These are phyloP conservation scores for Isaurus tuberculatus DNA, from an alignment of 92 coral and sea anemone genomes.

Conservation along the genomic window DNA sequence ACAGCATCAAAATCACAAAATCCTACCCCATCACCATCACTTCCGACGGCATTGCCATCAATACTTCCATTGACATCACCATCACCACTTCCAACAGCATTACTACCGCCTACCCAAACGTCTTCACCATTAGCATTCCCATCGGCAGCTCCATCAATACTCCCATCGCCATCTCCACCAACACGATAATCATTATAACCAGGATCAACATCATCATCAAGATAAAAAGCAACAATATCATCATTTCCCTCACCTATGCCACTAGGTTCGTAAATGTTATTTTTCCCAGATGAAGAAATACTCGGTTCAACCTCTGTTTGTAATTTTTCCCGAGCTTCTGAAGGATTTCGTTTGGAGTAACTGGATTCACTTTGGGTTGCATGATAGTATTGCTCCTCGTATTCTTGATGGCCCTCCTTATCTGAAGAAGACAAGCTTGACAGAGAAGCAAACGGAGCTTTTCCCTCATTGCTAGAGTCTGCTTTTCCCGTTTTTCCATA, in stretches of 20 bases:
- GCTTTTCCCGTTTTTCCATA: slow-evolving; percentile 7
- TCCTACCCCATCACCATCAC: slow-evolving; percentile 4
- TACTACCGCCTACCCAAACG: slow-evolving; percentile 26
- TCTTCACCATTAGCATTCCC: background rate
- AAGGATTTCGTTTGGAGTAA: slow-evolving; percentile 28
- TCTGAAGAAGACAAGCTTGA: slow-evolving; percentile 1
- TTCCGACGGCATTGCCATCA: slow-evolving; percentile 25
- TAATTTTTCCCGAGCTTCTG: slow-evolving; percentile 23
- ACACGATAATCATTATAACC: background rate
- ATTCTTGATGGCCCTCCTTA: slow-evolving; percentile 34
- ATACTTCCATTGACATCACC: background rate
- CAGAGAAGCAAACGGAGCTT: slow-evolving; percentile 31
- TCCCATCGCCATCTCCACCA: background rate
- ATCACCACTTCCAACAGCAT: slow-evolving; percentile 33
- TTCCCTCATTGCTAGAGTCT: slow-evolving; percentile 33
- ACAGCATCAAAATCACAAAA: background rate
- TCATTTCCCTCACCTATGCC: background rate
- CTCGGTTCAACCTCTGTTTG: slow-evolving; percentile 14
- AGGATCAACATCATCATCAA: background rate
- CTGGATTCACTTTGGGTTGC: slow-evolving; percentile 51
- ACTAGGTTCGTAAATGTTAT: background rate
- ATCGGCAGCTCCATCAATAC: slow-evolving; percentile 5
- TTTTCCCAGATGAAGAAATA: slow-evolving; percentile 20
- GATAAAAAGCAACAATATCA: background rate
- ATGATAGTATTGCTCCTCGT: slow-evolving; percentile 54